Base-by-base conservation (phyloP, 2,797 vertebrate species). In the Chelon labrosus region DNA sequence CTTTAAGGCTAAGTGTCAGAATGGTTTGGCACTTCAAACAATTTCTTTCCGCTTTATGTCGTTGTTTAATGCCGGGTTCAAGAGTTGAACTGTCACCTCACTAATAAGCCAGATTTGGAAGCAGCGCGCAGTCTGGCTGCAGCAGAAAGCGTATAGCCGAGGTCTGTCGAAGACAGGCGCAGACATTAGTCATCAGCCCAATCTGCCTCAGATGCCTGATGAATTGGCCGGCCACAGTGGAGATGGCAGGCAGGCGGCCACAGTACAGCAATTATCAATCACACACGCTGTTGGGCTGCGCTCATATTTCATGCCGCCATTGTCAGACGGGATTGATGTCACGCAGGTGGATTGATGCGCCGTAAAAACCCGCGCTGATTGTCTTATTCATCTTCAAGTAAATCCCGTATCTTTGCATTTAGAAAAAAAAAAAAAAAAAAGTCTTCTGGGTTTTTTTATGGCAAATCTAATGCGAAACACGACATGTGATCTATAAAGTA, bases 251-350 rank as follows among this genome's bases (percentile, higher is more conserved):
- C 83, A 57, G 84, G 82, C 80, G 39, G 77, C 85, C 82, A 85
- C 77, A 83, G 58, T 79, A 79, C 64, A 88, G 82, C 87, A 91
- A 90, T 90, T 90, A 92, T 88, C 89, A 91, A 92, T 92, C 89
- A 92, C 79, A 53, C 79, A 70, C 72, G 10, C 75, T 62, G 74
- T 55, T 64, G 64, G 69, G 68, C 68, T 19, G 17, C 16, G 10
- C 73, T 87, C 79, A 72, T 91, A 78, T 82, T 84, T 86, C 72
- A 86, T 22, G 50, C 71, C 83, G 17, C 59, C 72, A 41, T 70
- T 84, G 88, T 90, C 73, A 82, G 76, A 77, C 2, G 22, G 53
- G 73, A 85, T 80, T 73, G 79, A 77, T 75, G 80, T 83, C 60
- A 31, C n/a, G 3, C 76, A 73, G 70, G 71, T 77, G 65, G 71